Base-by-base conservation (phyloP, 2,888 invertebrate genomes). In the Caenorhabditis becei region DNA sequence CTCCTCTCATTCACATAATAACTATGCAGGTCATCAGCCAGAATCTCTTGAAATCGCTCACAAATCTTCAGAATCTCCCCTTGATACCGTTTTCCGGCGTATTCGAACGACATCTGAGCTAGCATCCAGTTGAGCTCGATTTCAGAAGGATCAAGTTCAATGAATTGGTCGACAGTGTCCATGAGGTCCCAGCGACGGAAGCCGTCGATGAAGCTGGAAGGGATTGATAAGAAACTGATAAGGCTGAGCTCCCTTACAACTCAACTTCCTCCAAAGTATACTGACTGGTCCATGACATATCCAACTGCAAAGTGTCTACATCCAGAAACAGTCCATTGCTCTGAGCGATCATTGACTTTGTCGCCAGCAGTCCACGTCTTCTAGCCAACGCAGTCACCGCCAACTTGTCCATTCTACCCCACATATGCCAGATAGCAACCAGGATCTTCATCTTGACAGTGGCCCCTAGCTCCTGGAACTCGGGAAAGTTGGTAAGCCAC, bases 41-140 rank as follows among this genome's bases (percentile, higher is more conserved):
- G 49, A 14, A 41, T 35, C 16, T 77, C 65, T 16, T 67, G 62
- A 35, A 62, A 70, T 10, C 26, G 26, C 11, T 67, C 58, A 1
- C 61, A 62, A n/a, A 58, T 41, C 16, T 78, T 65, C 37, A 58
- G 49, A 35, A 72, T 54, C 10, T 70, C 70, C 18, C 70, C 70
- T 18, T 24, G 70, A 49, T 14, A 71, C n/a, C 70, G 49, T 67
- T 66, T 74, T 53, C 78, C 77, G 61, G 77, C 78, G 24, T 78
- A 70, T 37, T 82, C 71, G 35, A 72, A 82, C 32, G 69, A 66
- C 4, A 72, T 44, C n/a, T 77, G 77, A 14, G 75, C 77, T 28
- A 81, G 58, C 59, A 81, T 71, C 20, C 51, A 81, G 20, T 77
- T 72, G 1, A 77, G 24, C 26, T 81, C 82, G 2, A 74, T n/a